Evolutionary conservation across 2,888 invertebrate genomes (phyloP).

Genomic region (Mactromeris polynyma): DNA sequence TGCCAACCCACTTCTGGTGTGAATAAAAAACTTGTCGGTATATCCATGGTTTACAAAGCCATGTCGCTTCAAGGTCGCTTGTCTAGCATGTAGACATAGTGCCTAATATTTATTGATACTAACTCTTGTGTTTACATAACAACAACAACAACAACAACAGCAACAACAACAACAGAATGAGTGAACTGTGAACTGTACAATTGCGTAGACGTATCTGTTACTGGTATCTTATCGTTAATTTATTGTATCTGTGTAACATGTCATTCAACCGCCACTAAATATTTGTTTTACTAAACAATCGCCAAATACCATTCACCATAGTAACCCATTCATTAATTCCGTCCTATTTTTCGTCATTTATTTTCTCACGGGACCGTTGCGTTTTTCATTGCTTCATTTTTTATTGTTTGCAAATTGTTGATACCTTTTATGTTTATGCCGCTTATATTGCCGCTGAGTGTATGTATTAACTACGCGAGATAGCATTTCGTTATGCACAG

Average conservation of each 20-base stretch:
- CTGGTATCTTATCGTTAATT: too few species aligned
- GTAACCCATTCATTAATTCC: too few species aligned
- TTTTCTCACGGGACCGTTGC: neutral
- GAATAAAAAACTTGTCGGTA: neutral
- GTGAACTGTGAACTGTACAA: neutral
- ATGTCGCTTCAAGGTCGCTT: neutral
- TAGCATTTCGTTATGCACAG: slow-evolving; percentile 21
- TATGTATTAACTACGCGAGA: neutral
- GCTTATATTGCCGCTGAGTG: slow-evolving; percentile 20
- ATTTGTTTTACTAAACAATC: too few species aligned
- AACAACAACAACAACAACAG: neutral
- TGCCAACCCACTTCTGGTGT: slow-evolving; percentile 7
- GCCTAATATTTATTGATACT: neutral
- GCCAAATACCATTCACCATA: too few species aligned
- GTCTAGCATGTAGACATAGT: neutral
- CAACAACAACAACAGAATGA: neutral
- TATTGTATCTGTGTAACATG: too few species aligned
- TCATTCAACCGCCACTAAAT: too few species aligned
- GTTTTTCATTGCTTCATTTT: neutral
- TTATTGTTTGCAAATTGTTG: neutral
- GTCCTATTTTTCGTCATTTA: neutral
- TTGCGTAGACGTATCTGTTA: too few species aligned
- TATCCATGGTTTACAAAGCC: neutral
- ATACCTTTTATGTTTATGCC: neutral
- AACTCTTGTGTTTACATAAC: neutral